A percentile compares a stretch with the other conserved stretches of the same genome.
Evolutionary conservation across 2,113 vertebrate genomes (phyloP).

Genomic region (Cochlearius cochlearius): DNA sequence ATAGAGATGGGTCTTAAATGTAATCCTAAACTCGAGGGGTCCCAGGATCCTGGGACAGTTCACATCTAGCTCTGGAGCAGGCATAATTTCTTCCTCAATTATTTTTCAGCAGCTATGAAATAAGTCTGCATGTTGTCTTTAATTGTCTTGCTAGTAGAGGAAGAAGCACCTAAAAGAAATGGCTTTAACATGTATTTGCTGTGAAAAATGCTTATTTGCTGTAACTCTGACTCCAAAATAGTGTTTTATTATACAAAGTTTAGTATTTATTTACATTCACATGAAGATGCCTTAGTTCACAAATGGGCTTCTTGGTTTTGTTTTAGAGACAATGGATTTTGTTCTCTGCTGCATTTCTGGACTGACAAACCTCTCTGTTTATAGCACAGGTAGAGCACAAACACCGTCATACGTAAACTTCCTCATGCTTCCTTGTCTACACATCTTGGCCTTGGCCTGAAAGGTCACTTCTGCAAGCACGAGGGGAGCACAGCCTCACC

Average conservation of each 20-base stretch:
- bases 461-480: neutral
- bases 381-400: neutral
- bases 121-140: neutral
- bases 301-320: neutral
- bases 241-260: neutral
- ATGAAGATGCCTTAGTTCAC: neutral
- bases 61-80: neutral
- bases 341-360: neutral
- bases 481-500: neutral
- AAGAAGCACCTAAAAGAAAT: neutral
- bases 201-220: conserved; percentile 1
- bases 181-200: neutral
- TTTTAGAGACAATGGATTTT: neutral
- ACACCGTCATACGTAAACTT: neutral
- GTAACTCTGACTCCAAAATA: neutral
- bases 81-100: neutral
- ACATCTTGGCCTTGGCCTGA: neutral
- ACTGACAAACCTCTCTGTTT: neutral
- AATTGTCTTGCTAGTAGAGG: neutral
- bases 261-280: conserved; percentile 21
- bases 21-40: neutral
- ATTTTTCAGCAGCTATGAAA: neutral
- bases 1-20: neutral
- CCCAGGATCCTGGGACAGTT: neutral
- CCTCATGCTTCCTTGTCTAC: neutral